Evolutionary conservation across 2,113 vertebrate species (phyloP), one percentile per base, ranked within the genome.

Genomic region (Ifrita kowaldi): DNA sequence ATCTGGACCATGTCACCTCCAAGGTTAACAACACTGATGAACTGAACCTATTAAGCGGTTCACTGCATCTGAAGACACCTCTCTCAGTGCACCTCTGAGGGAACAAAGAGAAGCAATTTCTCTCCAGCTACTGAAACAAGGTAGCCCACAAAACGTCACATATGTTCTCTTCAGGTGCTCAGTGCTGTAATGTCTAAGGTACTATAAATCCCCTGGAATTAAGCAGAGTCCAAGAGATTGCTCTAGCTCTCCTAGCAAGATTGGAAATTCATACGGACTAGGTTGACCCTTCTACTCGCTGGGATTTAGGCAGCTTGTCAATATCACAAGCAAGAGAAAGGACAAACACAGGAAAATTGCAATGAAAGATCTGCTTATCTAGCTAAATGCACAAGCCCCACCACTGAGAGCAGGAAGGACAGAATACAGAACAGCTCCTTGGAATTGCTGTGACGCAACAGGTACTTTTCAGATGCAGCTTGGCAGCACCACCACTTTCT

Each of bases 361-460:
- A 93, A 81, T 84, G 93, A 93, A 69, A 87, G 92, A 95, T 89
- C 80, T 94, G 95, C 90, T 96, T 96, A 96, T 96, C 90, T 94
- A 90, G 92, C 88, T 95, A 96, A 96, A 96, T 60, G 88, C 57
- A 90, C 60, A 52, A 78, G 71, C 90, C 49, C 46, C 71, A 71
- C n/a, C 68, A 70, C 60, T 13, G 59, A 68, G 16, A 88, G 86
- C 41, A 37, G 64, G 59, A 87, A 90, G 88, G 83, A 94, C 69
- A 67, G 95, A 95, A 89, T 84, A 92, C 92, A 95, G 69, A 96
- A 94, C 3, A 93, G 88, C 79, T 93, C 76, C 64, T 30, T 90
- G 62, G 88, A 93, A 90, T 65, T 64, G 88, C 90, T 84, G 76
- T 53, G 92, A 93, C 27, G 86, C 90, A 96, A 96, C 87, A 95